Evolutionary conservation across 2,797 vertebrate genomes (phyloP).

Genomic region (Holocentrus rufus): DNA sequence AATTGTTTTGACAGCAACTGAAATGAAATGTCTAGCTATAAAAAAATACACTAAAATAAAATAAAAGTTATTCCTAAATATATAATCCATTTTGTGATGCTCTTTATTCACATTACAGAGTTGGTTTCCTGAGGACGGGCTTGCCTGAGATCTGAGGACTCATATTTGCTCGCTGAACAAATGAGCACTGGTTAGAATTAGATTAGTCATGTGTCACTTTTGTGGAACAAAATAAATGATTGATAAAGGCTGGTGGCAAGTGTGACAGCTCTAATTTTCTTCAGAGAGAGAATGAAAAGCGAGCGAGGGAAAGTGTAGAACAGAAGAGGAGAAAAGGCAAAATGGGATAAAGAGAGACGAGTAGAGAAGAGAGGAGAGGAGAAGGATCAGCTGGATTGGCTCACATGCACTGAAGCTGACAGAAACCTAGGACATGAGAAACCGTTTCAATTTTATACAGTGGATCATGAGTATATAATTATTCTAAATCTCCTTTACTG

Average conservation of each 20-base stretch:
- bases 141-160: constrained; percentile 1
- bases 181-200: constrained; percentile 4
- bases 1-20: too few relatives aligned
- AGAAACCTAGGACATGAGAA: too few relatives aligned
- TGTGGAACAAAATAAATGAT: not conserved
- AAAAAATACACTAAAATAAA: too few relatives aligned
- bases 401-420: too few relatives aligned
- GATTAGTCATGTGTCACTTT: not conserved
- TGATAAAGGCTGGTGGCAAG: not conserved
- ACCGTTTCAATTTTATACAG: too few relatives aligned
- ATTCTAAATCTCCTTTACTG: too few relatives aligned
- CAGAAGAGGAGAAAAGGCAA: not conserved
- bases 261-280: not conserved
- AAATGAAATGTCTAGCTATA: too few relatives aligned
- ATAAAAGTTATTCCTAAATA: too few relatives aligned
- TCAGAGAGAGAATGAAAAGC: not conserved
- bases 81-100: too few relatives aligned
- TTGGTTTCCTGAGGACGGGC: not conserved
- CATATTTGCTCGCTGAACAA: not conserved
- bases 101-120: too few relatives aligned
- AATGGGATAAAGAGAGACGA: not conserved
- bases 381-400: too few relatives aligned
- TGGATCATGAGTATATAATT: too few relatives aligned
- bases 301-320: not conserved
- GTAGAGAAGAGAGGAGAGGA: not conserved